Conservation (phyloP, 2,113 vertebrate species). For the Bagarius yarrelli region DNA sequence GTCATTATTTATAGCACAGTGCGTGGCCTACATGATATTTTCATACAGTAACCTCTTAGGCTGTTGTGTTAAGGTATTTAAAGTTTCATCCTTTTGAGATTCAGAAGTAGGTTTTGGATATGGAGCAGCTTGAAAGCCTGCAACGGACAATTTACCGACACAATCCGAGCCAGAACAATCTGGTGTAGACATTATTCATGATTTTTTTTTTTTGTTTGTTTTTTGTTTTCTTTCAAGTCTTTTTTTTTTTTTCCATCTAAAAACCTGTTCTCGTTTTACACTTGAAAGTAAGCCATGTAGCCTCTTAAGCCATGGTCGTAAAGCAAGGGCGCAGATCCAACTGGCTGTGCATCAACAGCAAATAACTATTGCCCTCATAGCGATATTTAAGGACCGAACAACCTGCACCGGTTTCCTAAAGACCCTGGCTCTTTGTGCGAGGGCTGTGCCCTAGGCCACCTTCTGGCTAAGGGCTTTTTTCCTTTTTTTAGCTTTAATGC, state of each 20-base stretch:
- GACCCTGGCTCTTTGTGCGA: conserved; percentile 24
- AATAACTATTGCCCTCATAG: conserved; percentile 13
- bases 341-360: conserved; percentile 16
- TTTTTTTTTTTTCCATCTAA: not conserved
- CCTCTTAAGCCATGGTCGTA: not conserved
- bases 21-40: not conserved
- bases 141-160: not conserved
- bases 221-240: not conserved
- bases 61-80: conserved; percentile 15
- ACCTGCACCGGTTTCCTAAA: conserved; percentile 23
- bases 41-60: not conserved
- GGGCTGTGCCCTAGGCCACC: conserved; percentile 11
- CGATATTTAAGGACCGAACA: not conserved
- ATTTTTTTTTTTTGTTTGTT: not conserved
- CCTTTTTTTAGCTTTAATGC: not conserved
- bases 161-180: not conserved
- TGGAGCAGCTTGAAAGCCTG: not conserved
- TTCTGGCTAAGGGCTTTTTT: not conserved
- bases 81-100: conserved; percentile 6
- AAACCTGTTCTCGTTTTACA: not conserved
- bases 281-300: conserved; percentile 4
- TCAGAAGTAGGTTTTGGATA: conserved; percentile 23
- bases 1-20: not conserved
- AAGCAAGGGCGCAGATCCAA: not conserved
- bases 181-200: not conserved